These are phyloP conservation scores for Eulemur mongoz DNA, from an alignment of 2,797 vertebrate species.

Conservation along the genomic window DNA sequence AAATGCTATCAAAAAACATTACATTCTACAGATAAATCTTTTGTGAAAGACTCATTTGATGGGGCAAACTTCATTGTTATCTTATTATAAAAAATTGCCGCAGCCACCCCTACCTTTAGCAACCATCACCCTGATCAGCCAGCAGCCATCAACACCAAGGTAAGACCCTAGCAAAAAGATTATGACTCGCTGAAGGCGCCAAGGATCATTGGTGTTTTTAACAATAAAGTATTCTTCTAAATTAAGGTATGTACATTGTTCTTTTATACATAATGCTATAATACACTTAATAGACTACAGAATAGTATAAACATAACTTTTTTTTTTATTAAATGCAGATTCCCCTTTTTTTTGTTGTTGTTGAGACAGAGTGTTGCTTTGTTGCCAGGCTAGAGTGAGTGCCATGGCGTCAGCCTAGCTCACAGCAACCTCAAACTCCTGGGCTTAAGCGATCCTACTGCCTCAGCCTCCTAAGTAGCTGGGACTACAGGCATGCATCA, in stretches of 20 bases:
- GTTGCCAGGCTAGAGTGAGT: too few species aligned
- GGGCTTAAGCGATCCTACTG: too few species aligned
- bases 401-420: too few species aligned
- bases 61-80: neutral
- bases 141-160: neutral
- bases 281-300: too few species aligned
- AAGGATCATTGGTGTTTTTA: neutral
- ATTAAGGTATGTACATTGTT: neutral
- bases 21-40: neutral
- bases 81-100: neutral
- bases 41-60: neutral
- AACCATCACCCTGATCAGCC: neutral
- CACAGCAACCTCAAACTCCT: too few species aligned
- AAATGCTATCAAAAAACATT: neutral
- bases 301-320: neutral
- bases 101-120: neutral
- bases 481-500: too few species aligned
- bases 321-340: too few species aligned
- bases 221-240: neutral
- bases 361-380: too few species aligned
- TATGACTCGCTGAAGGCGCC: neutral
- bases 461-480: too few species aligned
- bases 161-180: neutral
- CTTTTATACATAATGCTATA: neutral
- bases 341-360: too few species aligned